Evolutionary conservation across 2,113 vertebrate genomes (phyloP).

Genomic region (Ciconia boyciana): DNA sequence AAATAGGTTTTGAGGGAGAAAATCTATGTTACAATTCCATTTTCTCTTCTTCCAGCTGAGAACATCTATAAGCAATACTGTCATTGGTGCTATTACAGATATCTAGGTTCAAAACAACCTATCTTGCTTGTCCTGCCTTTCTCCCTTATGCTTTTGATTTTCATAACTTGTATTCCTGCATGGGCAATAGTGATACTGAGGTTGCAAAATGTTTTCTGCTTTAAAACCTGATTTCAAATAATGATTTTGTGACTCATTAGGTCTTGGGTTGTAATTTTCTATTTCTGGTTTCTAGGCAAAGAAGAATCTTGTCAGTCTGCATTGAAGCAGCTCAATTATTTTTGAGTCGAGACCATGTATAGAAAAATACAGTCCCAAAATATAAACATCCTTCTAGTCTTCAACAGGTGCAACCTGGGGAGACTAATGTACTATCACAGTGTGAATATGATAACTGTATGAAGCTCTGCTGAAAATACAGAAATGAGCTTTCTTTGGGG

Average conservation of each 20-base stretch:
- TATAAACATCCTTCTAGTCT: neutral
- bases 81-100: neutral
- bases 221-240: neutral
- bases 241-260: constrained; percentile 21
- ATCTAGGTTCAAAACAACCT: neutral
- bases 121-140: neutral
- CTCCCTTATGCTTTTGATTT: neutral
- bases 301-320: neutral
- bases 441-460: neutral
- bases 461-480: neutral
- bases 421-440: neutral
- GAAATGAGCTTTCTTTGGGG: neutral
- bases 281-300: constrained; percentile 1
- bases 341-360: neutral
- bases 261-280: neutral
- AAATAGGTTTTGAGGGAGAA: neutral
- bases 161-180: neutral
- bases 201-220: neutral
- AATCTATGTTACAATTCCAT: neutral
- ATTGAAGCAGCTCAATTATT: neutral
- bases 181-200: neutral
- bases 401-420: neutral
- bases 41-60: neutral
- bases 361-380: neutral
- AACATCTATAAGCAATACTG: neutral